Percentiles rank a stretch among this genome's conserved stretches.
Evolutionary conservation across 30 jellyfish, hydroid and myxozoan genomes (phyloP).

Genomic region (Euphysa ruthae): DNA sequence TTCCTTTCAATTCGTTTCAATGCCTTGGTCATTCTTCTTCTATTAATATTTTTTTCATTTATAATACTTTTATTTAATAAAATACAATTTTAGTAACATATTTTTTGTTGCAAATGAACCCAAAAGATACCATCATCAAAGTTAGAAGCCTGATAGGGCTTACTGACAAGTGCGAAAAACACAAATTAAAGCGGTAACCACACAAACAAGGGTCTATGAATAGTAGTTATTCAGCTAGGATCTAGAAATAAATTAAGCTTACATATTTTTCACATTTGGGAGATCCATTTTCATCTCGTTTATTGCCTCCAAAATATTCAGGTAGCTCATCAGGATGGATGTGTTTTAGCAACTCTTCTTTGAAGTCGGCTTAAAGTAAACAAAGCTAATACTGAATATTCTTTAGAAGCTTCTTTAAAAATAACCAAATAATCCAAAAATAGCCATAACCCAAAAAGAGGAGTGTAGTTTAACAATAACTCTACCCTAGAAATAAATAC

Average conservation of each 20-base stretch:
- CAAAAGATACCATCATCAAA: no score
- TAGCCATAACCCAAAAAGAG: not conserved
- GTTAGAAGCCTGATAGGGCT: no score
- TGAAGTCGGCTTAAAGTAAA: constrained; percentile 46
- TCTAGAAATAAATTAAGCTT: not conserved
- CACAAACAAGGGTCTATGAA: not conserved
- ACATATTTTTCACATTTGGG: constrained; percentile 70
- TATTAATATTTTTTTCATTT: no score
- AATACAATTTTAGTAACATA: no score
- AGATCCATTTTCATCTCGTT: constrained; percentile 51
- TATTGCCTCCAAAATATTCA: constrained; percentile 84
- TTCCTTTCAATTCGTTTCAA: no score
- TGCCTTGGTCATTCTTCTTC: no score
- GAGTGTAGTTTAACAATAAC: not conserved
- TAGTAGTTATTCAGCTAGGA: not conserved
- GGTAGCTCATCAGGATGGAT: constrained; percentile 70
- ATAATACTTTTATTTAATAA: no score
- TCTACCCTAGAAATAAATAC: not conserved
- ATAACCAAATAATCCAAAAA: no score
- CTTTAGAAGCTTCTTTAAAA: no score
- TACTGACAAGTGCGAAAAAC: no score
- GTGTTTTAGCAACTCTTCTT: constrained; percentile 38
- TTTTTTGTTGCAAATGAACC: no score
- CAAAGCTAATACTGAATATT: not conserved
- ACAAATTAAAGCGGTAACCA: no score